Evolutionary conservation across 2,797 vertebrate genomes (phyloP).

Genomic region (Remorina albescens): DNA sequence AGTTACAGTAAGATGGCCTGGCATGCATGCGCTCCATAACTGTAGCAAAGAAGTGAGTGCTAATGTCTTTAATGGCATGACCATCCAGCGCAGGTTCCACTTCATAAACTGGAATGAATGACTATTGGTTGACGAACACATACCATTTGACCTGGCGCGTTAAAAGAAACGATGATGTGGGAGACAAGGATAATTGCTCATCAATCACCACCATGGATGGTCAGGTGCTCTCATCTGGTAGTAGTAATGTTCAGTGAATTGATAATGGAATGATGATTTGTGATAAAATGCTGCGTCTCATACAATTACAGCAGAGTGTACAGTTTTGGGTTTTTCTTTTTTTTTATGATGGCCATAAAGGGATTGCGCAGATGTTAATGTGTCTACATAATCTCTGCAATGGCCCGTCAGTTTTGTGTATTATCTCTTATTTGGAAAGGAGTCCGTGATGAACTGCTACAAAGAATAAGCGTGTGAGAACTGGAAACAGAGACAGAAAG

Average conservation of each 20-base stretch:
- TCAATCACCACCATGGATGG: conserved; percentile 71
- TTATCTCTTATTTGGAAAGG: conserved; percentile 48
- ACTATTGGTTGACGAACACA: conserved; percentile 65
- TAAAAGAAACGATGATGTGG: conserved; percentile 61
- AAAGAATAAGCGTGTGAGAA: conserved; percentile 10
- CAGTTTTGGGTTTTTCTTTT: conserved; percentile 44
- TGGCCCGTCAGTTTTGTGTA: conserved; percentile 29
- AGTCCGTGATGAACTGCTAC: conserved; percentile 55
- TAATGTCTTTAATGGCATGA: conserved; percentile 66
- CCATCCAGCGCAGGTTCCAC: conserved; percentile 67
- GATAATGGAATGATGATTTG: conserved; percentile 72
- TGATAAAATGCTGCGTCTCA: conserved; percentile 62
- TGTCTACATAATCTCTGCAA: conserved; percentile 39
- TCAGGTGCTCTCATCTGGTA: conserved; percentile 55
- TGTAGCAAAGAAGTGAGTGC: conserved; percentile 40
- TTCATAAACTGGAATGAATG: conserved; percentile 75
- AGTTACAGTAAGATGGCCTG: conserved; percentile 48
- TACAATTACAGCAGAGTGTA: conserved; percentile 56
- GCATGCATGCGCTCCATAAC: conserved; percentile 45
- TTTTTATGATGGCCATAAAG: conserved; percentile 58
- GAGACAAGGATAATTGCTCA: conserved; percentile 67
- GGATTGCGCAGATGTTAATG: conserved; percentile 68
- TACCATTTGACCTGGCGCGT: conserved; percentile 69
- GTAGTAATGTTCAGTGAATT: conserved; percentile 70
- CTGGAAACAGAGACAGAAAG: conserved; percentile 11